A percentile compares a stretch with the other conserved stretches of the same genome.
phyloP scores from a whole-genome alignment of 2,113 vertebrate species.

The Malaclemys terrapin region DNA sequence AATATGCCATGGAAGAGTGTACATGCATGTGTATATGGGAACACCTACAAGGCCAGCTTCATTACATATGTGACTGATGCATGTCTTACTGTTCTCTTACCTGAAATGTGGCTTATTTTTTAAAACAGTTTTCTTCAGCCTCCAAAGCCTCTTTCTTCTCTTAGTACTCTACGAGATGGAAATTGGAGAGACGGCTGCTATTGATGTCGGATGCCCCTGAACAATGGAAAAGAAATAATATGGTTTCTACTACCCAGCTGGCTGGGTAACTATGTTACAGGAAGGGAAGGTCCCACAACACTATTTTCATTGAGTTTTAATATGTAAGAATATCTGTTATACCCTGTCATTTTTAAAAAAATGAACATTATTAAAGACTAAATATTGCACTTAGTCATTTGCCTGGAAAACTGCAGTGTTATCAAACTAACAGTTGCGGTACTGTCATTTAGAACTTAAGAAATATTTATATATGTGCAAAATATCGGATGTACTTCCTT shows the following conservation, averaged over 20 bases:
- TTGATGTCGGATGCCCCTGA: conserved; percentile 76
- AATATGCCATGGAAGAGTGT: not conserved
- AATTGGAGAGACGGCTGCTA: conserved; percentile 99
- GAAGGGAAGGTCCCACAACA: conserved; percentile 49
- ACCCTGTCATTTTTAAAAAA: conserved; percentile 67
- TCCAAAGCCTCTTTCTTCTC: conserved; percentile 92
- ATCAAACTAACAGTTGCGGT: conserved; percentile 70
- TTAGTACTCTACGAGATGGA: conserved; percentile 93
- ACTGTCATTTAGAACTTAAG: conserved; percentile 67
- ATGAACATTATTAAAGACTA: conserved; percentile 73
- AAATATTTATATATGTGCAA: conserved; percentile 68
- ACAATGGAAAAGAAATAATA: conserved; percentile 41
- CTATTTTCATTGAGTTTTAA: conserved; percentile 74
- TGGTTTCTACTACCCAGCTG: conserved; percentile 88
- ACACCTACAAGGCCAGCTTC: not conserved
- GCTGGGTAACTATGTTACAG: conserved; percentile 86
- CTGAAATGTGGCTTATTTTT: conserved; percentile 15
- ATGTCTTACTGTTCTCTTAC: not conserved
- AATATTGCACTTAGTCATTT: conserved; percentile 79
- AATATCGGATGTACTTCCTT: conserved; percentile 67
- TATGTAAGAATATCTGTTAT: conserved; percentile 58
- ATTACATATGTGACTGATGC: not conserved
- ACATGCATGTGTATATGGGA: not conserved
- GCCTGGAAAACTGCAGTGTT: conserved; percentile 69
- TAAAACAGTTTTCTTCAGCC: conserved; percentile 92